Base-by-base conservation (phyloP, 2,113 vertebrate genomes). In the Psophia crepitans region DNA sequence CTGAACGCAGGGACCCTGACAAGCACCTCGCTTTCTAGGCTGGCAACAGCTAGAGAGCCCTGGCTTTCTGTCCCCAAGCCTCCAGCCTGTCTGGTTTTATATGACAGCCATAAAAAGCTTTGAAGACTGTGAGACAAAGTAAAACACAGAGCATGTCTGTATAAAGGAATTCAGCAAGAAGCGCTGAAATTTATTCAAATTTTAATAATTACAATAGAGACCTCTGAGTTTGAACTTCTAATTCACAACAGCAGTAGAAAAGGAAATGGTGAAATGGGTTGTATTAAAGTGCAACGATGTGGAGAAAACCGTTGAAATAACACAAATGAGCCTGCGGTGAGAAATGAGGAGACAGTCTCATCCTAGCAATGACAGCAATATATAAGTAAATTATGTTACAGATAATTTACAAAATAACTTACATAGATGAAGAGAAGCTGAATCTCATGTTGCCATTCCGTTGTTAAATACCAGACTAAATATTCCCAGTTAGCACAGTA, bases 251-350 rank as follows among this genome's bases (percentile, higher is more conserved):
- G 94, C 94, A 97, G 86, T 94, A 96, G 93, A 96, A 98, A 96
- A 94, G 84, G 69, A 66, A 91, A 91, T 37, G 51, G 89, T 80
- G 89, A 96, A 97, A 95, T 70, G 75, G 37, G 44, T 94, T 90
- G 66, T 86, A 95, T 97, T 98, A 98, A 98, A 98, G 98, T 98
- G 98, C 98, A 93, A 86, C 92, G 82, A 93, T 68, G 84, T 94
- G 85, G 92, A 69, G 61, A 94, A 87, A 92, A 89, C 43, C 91
- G 74, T 79, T 79, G 84, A 84, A 90, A 81, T 54, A 90, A 87
- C 11, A 71, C 84, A 61, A 83, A 51, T 13, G 75, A 90, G 14
- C 63, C 75, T 60, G 21, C 33, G 44, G 39, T 19, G 78, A 81
- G 89, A 95, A 92, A 81, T 10, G 54, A 91, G 95, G 44, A 22